Evolutionary conservation across 2,888 invertebrate species (phyloP).

Genomic region (Thera obeliscata): DNA sequence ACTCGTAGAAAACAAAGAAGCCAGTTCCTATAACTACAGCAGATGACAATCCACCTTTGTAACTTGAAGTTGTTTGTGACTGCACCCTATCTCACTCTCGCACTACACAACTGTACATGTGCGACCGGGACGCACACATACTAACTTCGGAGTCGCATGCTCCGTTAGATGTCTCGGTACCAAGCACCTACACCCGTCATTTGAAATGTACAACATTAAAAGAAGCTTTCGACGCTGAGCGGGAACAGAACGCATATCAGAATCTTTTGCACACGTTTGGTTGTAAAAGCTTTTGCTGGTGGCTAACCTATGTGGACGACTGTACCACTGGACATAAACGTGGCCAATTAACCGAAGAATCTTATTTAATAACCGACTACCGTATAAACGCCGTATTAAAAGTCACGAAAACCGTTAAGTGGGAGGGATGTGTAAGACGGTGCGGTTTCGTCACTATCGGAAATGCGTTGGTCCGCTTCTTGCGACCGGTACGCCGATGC

Average conservation of each 20-base stretch:
- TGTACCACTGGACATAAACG: slow-evolving; percentile 59
- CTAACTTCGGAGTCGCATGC: not conserved
- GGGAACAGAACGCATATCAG: not conserved
- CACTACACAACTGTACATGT: not conserved
- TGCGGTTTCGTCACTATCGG: slow-evolving; percentile 72
- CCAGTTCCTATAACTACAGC: not conserved
- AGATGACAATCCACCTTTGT: not conserved
- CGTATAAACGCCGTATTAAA: slow-evolving; percentile 76
- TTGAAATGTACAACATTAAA: not conserved
- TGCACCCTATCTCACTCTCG: not conserved
- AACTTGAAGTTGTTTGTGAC: not conserved
- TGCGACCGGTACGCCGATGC: slow-evolving; percentile 58
- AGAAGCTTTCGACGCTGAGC: slow-evolving; percentile 1
- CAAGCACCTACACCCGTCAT: not conserved
- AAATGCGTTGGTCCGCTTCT: slow-evolving; percentile 67
- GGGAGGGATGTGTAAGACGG: slow-evolving; percentile 63
- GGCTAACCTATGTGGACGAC: slow-evolving; percentile 7
- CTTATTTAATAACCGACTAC: slow-evolving; percentile 78
- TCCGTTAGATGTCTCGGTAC: not conserved
- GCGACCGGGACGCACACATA: not conserved
- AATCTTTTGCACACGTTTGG: not conserved
- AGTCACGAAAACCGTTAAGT: slow-evolving; percentile 74
- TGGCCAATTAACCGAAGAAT: slow-evolving; percentile 72
- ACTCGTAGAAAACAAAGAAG: too few relatives aligned
- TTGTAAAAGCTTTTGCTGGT: not conserved